phyloP scores from a whole-genome alignment of 2,888 invertebrate genomes.

The Corbicula japonica region DNA sequence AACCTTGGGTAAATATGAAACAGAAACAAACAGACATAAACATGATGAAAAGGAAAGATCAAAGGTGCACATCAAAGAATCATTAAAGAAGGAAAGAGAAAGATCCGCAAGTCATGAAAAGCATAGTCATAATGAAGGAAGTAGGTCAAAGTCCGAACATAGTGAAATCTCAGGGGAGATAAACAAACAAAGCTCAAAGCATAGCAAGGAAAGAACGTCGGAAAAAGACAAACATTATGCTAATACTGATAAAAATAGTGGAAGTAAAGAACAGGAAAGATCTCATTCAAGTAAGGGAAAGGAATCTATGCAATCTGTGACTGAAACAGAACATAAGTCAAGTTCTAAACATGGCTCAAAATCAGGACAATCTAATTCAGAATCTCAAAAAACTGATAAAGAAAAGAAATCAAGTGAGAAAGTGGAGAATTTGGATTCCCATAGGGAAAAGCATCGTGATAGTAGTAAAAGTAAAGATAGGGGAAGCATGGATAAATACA shows the following conservation, averaged over 20 bases:
- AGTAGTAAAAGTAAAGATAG: background rate
- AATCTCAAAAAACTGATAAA: background rate
- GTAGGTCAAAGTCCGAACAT: slow-evolving; percentile 5
- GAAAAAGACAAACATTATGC: background rate
- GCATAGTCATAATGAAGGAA: slow-evolving; percentile 3
- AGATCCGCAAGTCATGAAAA: too few relatives aligned
- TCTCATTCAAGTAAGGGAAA: background rate
- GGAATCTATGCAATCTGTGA: background rate
- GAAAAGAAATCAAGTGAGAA: slow-evolving; percentile 4
- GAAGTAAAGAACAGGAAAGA: background rate
- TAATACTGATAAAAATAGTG: background rate
- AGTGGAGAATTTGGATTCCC: background rate
- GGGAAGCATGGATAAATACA: too few relatives aligned
- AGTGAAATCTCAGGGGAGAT: background rate
- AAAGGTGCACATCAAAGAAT: too few relatives aligned
- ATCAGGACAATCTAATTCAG: background rate
- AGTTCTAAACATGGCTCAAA: slow-evolving; percentile 7
- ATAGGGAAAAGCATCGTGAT: slow-evolving; percentile 5
- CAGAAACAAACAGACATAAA: background rate
- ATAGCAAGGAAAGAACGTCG: slow-evolving; percentile 2
- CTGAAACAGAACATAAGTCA: slow-evolving; percentile 9
- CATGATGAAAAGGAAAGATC: background rate
- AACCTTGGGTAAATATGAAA: background rate
- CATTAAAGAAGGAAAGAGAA: too few relatives aligned
- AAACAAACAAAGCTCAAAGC: slow-evolving; percentile 7